These are phyloP conservation scores for Limanda limanda DNA, from an alignment of 2,113 vertebrate species.

Conservation along the genomic window DNA sequence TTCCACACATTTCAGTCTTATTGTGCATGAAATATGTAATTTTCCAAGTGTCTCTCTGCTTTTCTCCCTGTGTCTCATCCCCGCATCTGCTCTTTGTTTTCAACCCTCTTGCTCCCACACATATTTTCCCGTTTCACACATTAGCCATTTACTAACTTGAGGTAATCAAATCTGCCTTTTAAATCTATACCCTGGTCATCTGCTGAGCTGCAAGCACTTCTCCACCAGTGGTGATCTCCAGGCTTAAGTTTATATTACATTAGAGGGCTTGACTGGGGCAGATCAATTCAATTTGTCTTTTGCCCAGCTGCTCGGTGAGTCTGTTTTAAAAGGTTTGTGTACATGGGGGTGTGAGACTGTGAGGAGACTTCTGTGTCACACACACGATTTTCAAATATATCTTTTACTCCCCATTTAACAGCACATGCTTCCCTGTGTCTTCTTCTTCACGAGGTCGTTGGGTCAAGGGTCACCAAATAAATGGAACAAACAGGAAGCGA, in stretches of 20 bases:
- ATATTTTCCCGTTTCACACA: slow-evolving; percentile 59
- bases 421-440: background rate
- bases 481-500: slow-evolving; percentile 68
- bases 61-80: background rate
- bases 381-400: background rate
- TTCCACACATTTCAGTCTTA: background rate
- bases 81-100: slow-evolving; percentile 10
- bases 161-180: slow-evolving; percentile 75
- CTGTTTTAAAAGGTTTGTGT: slow-evolving; percentile 11
- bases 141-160: slow-evolving; percentile 73
- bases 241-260: slow-evolving; percentile 75
- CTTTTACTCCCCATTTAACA: slow-evolving; percentile 1
- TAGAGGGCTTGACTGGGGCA: slow-evolving; percentile 72
- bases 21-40: background rate
- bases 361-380: background rate
- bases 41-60: background rate
- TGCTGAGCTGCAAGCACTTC: slow-evolving; percentile 49
- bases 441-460: background rate
- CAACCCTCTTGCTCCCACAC: slow-evolving; percentile 5
- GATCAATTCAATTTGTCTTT: slow-evolving; percentile 80
- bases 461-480: slow-evolving; percentile 52
- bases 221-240: slow-evolving; percentile 61
- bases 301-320: slow-evolving; percentile 75
- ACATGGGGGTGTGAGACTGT: background rate
- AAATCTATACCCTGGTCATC: slow-evolving; percentile 69